phyloP scores from a whole-genome alignment of 2,797 vertebrate species.

The Paguma larvata region DNA sequence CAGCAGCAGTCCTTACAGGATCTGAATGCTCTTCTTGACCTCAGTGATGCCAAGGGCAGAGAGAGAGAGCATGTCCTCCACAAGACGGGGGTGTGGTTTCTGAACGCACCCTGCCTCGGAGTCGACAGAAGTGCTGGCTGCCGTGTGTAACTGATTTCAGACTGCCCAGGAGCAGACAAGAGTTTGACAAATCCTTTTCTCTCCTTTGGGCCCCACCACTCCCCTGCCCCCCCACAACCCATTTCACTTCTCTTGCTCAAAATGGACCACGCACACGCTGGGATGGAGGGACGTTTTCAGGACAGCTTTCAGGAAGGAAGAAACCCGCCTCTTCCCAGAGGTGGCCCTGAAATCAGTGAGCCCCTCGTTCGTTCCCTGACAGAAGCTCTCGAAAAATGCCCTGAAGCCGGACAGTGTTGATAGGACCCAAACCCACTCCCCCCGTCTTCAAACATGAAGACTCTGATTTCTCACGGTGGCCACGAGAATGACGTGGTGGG shows the following conservation, averaged over 20 bases:
- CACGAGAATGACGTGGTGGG: not conserved
- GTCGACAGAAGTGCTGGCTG: not conserved
- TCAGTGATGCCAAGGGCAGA: not conserved
- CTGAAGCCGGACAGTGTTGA: not conserved
- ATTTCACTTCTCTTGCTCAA: not conserved
- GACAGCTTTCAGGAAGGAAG: not conserved
- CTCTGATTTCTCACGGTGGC: accelerated
- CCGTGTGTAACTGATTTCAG: accelerated
- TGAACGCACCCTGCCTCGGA: accelerated
- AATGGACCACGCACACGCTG: not conserved
- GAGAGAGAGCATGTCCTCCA: accelerated
- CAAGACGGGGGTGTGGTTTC: accelerated
- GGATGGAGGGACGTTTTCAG: not conserved
- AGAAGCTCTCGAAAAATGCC: not conserved
- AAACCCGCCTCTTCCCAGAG: not conserved
- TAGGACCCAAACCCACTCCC: not conserved
- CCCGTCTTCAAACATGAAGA: not conserved
- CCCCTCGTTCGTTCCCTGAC: not conserved
- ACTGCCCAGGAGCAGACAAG: not conserved
- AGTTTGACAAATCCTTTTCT: no score
- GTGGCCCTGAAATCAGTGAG: not conserved
- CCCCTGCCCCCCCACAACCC: no score
- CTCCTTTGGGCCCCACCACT: not conserved
- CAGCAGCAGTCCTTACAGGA: not conserved
- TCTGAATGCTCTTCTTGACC: accelerated